Base-by-base conservation (phyloP, 2,888 invertebrate species). In the Melikaiella ostensackeni region DNA sequence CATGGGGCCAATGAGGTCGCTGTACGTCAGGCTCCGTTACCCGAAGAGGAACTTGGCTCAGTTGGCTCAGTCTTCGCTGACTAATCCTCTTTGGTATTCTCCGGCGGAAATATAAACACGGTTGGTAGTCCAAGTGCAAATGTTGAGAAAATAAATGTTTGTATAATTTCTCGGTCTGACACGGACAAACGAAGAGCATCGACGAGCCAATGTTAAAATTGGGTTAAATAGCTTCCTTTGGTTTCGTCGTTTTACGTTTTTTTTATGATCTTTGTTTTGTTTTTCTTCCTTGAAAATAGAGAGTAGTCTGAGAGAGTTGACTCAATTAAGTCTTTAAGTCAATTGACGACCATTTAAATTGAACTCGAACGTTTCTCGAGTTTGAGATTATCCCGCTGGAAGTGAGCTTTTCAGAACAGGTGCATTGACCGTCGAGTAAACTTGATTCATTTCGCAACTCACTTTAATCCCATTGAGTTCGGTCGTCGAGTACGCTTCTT, bases 381-480 rank as follows among this genome's bases (percentile, higher is more conserved):
- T 63, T 63, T 63, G 21, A 63, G 35, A 63, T 63, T 63, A 63
- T 63, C 21, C 21, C 33, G 5, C 11, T 63, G 38, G 35, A 63
- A 63, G 42, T 42, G 6, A 63, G 63, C 63, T 63, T 63, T 63
- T 63, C 13, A 38, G 63, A 63, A 63, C 63, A 63, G 38, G 35
- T 63, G 63, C 63, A 63, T 63, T 63, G 63, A 63, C 35, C 63
- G 63, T 33, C 38, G n/a, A 63, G 21, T 63, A 21, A 63, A 63
- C 30, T 63, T 21, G 63, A 63, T 63, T 38, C 35, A 63, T 38
- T 63, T 63, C 35, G n/a, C 21, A 63, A 63, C 21, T 63, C 35
- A 63, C 63, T 38, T 63, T 63, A 63, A 63, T 63, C 35, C 13
- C 38, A 63, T 63, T 63, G 21, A 63, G 8, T 33, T 30, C 19